These are phyloP conservation scores for Neosilurus mollespiculum DNA, from an alignment of 2,797 vertebrate genomes.

Conservation along the genomic window DNA sequence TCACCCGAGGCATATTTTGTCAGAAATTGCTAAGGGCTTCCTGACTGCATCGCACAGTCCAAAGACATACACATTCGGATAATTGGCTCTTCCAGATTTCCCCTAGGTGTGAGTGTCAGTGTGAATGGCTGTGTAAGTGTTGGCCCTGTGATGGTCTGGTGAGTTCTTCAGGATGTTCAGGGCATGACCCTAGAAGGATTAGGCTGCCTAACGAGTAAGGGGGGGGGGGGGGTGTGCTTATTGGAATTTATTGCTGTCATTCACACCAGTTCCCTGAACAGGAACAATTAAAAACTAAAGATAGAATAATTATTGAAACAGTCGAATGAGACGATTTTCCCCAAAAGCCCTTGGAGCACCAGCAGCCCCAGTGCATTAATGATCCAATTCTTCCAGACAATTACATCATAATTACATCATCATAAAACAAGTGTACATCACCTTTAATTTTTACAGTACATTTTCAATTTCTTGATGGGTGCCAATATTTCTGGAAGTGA, in stretches of 20 bases:
- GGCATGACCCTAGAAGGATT: too few species aligned
- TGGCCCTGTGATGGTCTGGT: too few species aligned
- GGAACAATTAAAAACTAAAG: background rate
- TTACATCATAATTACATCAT: background rate
- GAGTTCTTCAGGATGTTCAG: too few species aligned
- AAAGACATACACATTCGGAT: too few species aligned
- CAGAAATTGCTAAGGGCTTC: too few species aligned
- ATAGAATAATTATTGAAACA: background rate
- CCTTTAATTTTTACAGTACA: background rate
- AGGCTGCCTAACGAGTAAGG: too few species aligned
- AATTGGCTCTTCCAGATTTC: too few species aligned
- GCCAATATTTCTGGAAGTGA: background rate
- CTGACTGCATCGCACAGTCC: too few species aligned
- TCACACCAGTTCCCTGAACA: background rate
- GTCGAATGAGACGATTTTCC: background rate
- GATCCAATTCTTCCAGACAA: background rate
- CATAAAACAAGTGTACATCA: background rate
- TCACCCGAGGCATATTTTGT: too few species aligned
- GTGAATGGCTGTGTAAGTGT: too few species aligned
- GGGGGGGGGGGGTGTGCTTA: too few species aligned
- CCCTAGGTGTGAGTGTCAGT: too few species aligned
- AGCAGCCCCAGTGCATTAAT: background rate
- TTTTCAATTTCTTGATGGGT: background rate
- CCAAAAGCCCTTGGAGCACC: background rate
- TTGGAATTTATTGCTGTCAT: background rate